Evolutionary conservation across 2,113 vertebrate species (phyloP).

Genomic region (Ivindomyrus marchei): DNA sequence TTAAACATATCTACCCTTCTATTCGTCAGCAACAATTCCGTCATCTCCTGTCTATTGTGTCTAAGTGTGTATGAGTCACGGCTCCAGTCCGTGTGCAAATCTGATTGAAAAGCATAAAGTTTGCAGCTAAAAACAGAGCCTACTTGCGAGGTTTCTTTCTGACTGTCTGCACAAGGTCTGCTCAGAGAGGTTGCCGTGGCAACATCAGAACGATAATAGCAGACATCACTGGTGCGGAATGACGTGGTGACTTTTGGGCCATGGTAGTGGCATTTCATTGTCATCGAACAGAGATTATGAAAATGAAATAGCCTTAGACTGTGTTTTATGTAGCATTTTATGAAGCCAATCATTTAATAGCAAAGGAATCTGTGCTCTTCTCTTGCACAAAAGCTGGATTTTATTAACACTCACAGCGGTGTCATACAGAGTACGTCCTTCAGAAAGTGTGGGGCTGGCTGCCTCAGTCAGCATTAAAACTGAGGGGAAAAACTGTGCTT

Average conservation of each 20-base stretch:
- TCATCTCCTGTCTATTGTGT: slow-evolving; percentile 5
- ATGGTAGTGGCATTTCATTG: background rate
- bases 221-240: background rate
- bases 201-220: background rate
- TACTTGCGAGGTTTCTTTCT: background rate
- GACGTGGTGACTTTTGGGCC: background rate
- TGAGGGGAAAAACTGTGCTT: background rate
- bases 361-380: background rate
- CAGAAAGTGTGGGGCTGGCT: background rate
- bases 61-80: background rate
- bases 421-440: background rate
- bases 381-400: background rate
- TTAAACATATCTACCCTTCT: background rate
- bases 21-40: slow-evolving; percentile 4
- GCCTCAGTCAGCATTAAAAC: background rate
- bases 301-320: background rate
- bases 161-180: background rate
- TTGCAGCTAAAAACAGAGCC: slow-evolving; percentile 10
- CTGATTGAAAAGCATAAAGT: slow-evolving; percentile 6
- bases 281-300: background rate
- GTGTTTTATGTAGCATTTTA: background rate
- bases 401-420: background rate
- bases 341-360: background rate
- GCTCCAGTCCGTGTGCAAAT: background rate
- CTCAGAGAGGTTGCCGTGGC: slow-evolving; percentile 9